These are phyloP conservation scores for Calidris pygmaea DNA, from an alignment of 2,113 vertebrate species.

Conservation along the genomic window DNA sequence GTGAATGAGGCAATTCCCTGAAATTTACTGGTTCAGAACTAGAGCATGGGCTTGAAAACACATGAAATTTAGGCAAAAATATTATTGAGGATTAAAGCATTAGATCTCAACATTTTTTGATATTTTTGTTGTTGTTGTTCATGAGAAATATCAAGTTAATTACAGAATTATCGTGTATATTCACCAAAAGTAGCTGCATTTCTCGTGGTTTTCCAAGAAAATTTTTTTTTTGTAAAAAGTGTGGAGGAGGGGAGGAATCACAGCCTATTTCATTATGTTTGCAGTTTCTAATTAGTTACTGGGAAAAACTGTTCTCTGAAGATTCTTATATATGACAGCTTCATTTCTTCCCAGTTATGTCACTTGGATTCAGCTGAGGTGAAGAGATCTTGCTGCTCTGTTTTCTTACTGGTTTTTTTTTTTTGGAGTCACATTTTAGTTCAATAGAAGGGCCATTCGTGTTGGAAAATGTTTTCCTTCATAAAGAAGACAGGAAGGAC, in stretches of 20 bases:
- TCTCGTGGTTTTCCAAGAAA: background rate
- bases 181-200: background rate
- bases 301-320: background rate
- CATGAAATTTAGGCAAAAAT: background rate
- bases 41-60: background rate
- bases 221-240: background rate
- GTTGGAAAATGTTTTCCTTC: background rate
- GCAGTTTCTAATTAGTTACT: background rate
- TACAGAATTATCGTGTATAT: background rate
- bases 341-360: background rate
- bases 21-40: background rate
- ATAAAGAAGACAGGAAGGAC: background rate
- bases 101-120: background rate
- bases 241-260: background rate
- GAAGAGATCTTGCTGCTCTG: background rate
- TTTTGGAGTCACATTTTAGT: background rate
- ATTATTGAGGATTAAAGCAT: background rate
- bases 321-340: background rate
- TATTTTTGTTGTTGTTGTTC: background rate
- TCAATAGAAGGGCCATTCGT: background rate
- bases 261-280: background rate
- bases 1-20: background rate
- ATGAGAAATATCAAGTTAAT: background rate
- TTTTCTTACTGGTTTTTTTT: background rate
- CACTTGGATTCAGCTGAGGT: background rate